Base-by-base conservation (phyloP, 2,113 vertebrate species). In the Coryphaenoides rupestris region DNA sequence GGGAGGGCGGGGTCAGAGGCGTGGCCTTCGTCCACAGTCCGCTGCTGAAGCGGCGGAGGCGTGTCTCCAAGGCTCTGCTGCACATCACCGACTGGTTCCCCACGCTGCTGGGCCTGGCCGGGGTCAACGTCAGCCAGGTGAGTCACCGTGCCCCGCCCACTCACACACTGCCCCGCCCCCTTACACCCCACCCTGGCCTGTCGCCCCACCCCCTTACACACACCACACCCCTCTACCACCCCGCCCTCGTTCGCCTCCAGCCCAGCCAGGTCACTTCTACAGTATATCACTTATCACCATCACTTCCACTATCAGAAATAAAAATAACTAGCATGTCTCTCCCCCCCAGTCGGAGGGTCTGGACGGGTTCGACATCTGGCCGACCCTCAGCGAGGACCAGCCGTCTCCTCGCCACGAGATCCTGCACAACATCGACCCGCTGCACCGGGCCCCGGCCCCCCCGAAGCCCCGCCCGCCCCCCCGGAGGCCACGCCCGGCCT, bases 71-170 rank as follows among this genome's bases (percentile, higher is more conserved):
- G 66, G 94, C 90, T 0, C 87, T 98, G n/a, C 80, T 96, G 59
- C 96, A 98, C 82, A 94, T 98, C 89, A 98, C 96, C 0, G 96
- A 98, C 82, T 98, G 96, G 96, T 98, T 95, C 86, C 96, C 96
- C 0, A 98, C 96, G 0, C 87, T 98, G 72, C 93, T 98, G 59
- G 77, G 86, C 1, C 90, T 98, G 74, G 96, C 93, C 0, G 90
- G 93, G 13, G 95, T 94, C 2, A 92, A 93, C 17, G 52, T 91
- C 68, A 83, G 77, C 71, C 67, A 84, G 83, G 86, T 88, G 50
- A 66, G 77, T 54, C 50, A 50, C 47, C 53, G 12, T n/a, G 9
- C 33, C 47, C 16, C 47, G 15, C 16, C 16, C 47, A 1, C 47
- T 16, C 47, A 14, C 13, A 1, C 47, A 14, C 47, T 3, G 5